Percentiles rank a stretch among this genome's conserved stretches.
Conservation (phyloP, 2,113 vertebrate genomes). For the Pagrus major region DNA sequence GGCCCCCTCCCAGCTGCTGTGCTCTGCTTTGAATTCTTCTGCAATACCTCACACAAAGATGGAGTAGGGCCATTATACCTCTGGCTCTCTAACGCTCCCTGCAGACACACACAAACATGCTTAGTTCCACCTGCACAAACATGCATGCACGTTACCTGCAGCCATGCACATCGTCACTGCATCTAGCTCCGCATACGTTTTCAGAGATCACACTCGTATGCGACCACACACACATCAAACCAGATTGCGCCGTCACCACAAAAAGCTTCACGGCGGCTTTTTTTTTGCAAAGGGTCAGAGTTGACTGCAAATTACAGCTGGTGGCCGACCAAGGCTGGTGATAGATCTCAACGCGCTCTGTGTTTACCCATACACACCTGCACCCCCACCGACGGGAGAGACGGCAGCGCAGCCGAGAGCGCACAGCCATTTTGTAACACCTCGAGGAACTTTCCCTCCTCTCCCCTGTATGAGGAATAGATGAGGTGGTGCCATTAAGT, state of each 20-base stretch:
- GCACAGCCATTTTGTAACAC: slow-evolving; percentile 78
- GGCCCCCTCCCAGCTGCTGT: slow-evolving; percentile 55
- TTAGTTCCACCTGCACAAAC: slow-evolving; percentile 43
- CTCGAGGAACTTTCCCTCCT: slow-evolving; percentile 67
- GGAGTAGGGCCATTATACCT: slow-evolving; percentile 72
- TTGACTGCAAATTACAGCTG: slow-evolving; percentile 77
- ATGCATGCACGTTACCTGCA: slow-evolving; percentile 38
- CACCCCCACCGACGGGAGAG: slow-evolving; percentile 48
- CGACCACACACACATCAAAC: slow-evolving; percentile 41
- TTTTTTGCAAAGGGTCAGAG: slow-evolving; percentile 70
- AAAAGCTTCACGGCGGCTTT: slow-evolving; percentile 41
- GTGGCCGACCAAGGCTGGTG: slow-evolving; percentile 48
- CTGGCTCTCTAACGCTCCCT: slow-evolving; percentile 66
- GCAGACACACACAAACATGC: slow-evolving; percentile 49
- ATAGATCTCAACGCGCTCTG: slow-evolving; percentile 68
- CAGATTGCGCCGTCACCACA: slow-evolving; percentile 64
- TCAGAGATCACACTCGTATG: neutral
- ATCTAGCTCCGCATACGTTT: slow-evolving; percentile 35
- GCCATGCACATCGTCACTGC: slow-evolving; percentile 1
- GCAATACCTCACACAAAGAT: slow-evolving; percentile 76
- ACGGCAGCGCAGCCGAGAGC: slow-evolving; percentile 59
- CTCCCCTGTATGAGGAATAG: slow-evolving; percentile 72
- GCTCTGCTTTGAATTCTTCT: slow-evolving; percentile 65
- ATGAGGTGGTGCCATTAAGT: slow-evolving; percentile 83
- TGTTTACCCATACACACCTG: slow-evolving; percentile 77